Evolutionary conservation across 2,888 invertebrate species (phyloP).

Genomic region (Petrolisthes cinctipes): DNA sequence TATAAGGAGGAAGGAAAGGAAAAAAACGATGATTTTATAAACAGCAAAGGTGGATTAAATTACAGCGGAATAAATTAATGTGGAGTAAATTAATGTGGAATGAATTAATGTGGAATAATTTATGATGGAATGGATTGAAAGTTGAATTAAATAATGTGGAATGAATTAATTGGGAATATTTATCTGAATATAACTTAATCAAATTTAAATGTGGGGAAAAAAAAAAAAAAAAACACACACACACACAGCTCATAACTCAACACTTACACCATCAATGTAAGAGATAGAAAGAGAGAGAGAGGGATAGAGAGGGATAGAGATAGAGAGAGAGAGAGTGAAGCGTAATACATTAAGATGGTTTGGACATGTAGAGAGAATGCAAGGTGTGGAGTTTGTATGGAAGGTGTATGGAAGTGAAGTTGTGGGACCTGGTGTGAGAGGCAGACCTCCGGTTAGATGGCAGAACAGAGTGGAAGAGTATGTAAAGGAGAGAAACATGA

Average conservation of each 20-base stretch:
- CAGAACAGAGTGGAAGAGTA: no score
- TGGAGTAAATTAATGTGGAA: neutral
- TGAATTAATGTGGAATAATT: neutral
- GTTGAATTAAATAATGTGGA: neutral
- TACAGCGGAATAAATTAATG: neutral
- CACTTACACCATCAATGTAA: no score
- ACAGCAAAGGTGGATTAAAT: neutral
- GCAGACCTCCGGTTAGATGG: no score
- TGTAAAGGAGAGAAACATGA: no score
- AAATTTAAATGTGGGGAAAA: neutral
- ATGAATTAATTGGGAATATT: neutral
- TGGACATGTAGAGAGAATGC: no score
- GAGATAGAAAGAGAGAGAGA: neutral
- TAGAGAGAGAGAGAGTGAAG: neutral
- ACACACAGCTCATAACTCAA: neutral
- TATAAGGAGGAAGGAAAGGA: neutral
- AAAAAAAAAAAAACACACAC: neutral
- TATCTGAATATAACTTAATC: neutral
- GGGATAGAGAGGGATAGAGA: neutral
- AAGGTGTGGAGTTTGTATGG: no score
- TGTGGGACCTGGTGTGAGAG: no score
- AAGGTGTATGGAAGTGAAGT: no score
- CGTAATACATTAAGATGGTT: no score
- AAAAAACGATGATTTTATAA: neutral
- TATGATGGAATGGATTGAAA: neutral